Conservation (phyloP, 2,113 vertebrate genomes). For the Delphinapterus leucas region DNA sequence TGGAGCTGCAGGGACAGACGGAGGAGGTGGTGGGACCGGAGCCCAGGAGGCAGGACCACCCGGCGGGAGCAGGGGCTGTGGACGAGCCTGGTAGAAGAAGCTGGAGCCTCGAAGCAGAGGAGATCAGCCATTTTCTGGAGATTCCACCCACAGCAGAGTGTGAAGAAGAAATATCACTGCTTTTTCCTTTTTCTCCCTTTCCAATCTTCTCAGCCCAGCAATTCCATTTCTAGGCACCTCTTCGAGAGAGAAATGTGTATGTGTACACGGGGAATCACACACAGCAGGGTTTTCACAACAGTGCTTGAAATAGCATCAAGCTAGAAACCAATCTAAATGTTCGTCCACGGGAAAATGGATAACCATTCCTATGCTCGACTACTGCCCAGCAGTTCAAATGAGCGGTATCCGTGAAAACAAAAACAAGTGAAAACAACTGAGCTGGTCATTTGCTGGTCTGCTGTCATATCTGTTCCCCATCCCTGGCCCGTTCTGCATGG, state of each 20-base stretch:
- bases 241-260: background rate
- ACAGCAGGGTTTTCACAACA: background rate
- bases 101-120: background rate
- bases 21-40: too few relatives aligned
- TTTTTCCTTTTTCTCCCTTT: background rate
- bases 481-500: background rate
- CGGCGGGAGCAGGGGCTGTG: background rate
- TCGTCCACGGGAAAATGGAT: background rate
- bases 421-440: background rate
- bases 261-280: background rate
- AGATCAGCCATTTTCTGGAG: background rate
- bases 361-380: background rate
- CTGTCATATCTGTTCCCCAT: too few relatives aligned
- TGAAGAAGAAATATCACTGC: background rate
- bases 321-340: background rate
- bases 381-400: background rate
- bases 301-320: background rate
- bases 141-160: background rate
- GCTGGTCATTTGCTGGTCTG: background rate
- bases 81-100: background rate
- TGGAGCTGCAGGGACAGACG: background rate
- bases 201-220: background rate
- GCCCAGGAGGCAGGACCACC: background rate
- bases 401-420: rapidly evolving
- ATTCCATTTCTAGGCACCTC: background rate